Evolutionary conservation across 2,797 vertebrate genomes (phyloP), one percentile per base, ranked within the genome.

Genomic region (Macroramphosus scolopax): DNA sequence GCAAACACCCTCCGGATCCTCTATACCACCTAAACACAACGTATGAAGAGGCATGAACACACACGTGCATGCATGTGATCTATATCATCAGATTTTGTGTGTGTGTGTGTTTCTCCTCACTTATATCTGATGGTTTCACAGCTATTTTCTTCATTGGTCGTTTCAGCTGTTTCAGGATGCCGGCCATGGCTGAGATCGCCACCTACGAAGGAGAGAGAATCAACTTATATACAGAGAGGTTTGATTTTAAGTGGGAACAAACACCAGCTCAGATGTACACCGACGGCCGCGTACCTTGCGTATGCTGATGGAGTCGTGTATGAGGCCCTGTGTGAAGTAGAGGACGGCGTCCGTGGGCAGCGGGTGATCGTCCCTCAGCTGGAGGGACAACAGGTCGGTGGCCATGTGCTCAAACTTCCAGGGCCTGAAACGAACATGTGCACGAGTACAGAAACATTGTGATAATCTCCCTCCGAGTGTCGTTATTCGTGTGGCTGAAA

Each of bases 351-450:
- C 92, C 5, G 80, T 68, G 22, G 95, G 96, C 60, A 98, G 84
- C 1, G 93, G 85, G 70, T 91, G 88, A 72, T 99, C 96, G 9
- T 99, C 96, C 77, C 96, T 91, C 77, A 99, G 85, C 15, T 93
- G 91, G 29, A 99, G 84, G 5, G 92, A 93, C 58, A 98, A 75
- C 63, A 97, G 91, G 9, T 95, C 94, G 42, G 97, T 92, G 52
- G 94, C 92, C 82, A 97, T 96, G 81, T 97, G 93, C 68, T 98
- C 95, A 16, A 99, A 99, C 80, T 96, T 98, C 96, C 96, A 98
- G 17, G 95, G 94, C 55, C 96, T 98, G 41, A 45, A 46, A 51
- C 36, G 53, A 50, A 32, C 7, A 5, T 13, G n/a, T 2, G 6
- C 8, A 39, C 13, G 16, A 22, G 12, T 10, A 25, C 8, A 12